Percentiles rank a stretch among this genome's conserved stretches.
phyloP scores from a whole-genome alignment of 2,113 vertebrate species.

The Heterotis niloticus region DNA sequence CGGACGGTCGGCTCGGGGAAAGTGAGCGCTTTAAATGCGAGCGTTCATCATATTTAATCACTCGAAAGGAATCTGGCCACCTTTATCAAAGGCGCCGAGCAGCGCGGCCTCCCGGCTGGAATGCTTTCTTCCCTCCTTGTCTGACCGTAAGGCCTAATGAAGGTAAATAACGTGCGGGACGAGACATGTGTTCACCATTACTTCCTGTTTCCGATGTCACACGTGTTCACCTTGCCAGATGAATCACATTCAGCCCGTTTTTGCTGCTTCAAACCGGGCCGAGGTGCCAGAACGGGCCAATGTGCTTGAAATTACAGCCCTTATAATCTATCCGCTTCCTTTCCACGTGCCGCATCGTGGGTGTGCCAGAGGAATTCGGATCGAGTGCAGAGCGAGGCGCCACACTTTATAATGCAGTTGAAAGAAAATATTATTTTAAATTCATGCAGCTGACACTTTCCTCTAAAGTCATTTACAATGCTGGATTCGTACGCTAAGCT shows the following conservation, averaged over 20 bases:
- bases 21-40: not conserved
- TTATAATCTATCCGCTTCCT: constrained; percentile 57
- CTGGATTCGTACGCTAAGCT: too few relatives aligned
- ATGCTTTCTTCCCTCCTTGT: constrained; percentile 34
- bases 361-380: constrained; percentile 50
- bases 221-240: constrained; percentile 56
- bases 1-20: not conserved
- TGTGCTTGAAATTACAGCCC: constrained; percentile 57
- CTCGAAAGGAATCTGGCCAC: constrained; percentile 48
- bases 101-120: constrained; percentile 56
- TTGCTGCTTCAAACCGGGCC: constrained; percentile 49
- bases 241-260: constrained; percentile 62
- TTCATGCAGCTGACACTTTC: too few relatives aligned
- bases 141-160: constrained; percentile 57
- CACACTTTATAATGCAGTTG: constrained; percentile 43
- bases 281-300: constrained; percentile 60
- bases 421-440: constrained; percentile 27
- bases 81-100: constrained; percentile 54
- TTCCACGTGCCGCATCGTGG: constrained; percentile 71
- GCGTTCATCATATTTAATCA: constrained; percentile 48
- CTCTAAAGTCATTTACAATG: too few relatives aligned
- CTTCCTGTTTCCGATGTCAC: constrained; percentile 52
- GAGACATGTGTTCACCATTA: constrained; percentile 74
- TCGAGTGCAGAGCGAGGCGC: constrained; percentile 46
- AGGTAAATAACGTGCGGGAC: constrained; percentile 70